Evolutionary conservation across 2,797 vertebrate genomes (phyloP).

Genomic region (Coregonus ussuriensis): DNA sequence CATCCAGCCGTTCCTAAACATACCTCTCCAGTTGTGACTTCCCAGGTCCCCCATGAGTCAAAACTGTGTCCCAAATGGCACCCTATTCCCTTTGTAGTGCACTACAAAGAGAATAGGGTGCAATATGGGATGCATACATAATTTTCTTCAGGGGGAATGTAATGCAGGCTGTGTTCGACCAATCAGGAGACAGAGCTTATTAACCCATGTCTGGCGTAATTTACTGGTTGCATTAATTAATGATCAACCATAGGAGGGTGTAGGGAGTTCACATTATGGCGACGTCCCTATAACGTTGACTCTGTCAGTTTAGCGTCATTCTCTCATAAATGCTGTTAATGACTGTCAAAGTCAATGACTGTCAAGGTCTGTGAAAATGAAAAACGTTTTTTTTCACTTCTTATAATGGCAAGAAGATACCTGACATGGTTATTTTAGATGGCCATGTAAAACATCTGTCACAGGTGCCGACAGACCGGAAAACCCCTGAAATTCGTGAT

Average conservation of each 20-base stretch:
- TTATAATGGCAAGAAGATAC: background rate
- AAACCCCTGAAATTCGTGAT: background rate
- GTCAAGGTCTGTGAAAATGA: background rate
- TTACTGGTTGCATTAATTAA: constrained; percentile 6
- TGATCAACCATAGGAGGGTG: background rate
- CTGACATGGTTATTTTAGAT: constrained; percentile 4
- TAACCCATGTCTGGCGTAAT: background rate
- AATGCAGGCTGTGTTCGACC: background rate
- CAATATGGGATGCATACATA: background rate
- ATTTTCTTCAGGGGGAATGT: background rate
- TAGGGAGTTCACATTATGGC: no score
- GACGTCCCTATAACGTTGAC: no score
- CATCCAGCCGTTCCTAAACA: constrained; percentile 13
- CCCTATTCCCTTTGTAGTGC: no score
- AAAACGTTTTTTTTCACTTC: background rate
- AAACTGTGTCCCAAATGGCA: no score
- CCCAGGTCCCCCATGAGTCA: constrained; percentile 13
- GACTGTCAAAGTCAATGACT: background rate
- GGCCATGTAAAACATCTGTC: background rate
- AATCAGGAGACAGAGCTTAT: background rate
- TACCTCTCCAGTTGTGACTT: constrained; percentile 8
- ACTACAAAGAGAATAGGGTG: no score
- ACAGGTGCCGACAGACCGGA: background rate
- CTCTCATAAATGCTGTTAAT: background rate
- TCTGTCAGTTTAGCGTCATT: no score